Evolutionary conservation across 2,888 invertebrate species (phyloP).

Genomic region (Parnassius apollo): DNA sequence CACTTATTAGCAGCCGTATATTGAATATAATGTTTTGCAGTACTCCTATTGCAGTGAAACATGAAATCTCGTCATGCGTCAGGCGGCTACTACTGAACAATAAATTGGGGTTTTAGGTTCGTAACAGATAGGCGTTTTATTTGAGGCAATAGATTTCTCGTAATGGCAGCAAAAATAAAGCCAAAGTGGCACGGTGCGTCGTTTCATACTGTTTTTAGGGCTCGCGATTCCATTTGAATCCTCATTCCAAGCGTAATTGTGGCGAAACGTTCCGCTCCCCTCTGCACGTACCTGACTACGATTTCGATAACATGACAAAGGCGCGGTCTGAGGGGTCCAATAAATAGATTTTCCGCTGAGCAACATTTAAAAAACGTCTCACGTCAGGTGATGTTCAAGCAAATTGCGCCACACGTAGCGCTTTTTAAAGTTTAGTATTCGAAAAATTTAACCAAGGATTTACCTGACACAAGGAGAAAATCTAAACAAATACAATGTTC

Average conservation of each 20-base stretch:
- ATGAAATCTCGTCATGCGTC: conserved; percentile 30
- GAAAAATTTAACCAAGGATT: conserved; percentile 21
- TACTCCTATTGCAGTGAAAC: conserved; percentile 2
- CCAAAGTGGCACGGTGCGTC: conserved; percentile 57
- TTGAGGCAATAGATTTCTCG: conserved; percentile 72
- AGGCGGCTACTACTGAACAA: conserved; percentile 53
- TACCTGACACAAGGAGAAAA: background rate
- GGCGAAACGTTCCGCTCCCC: conserved; percentile 62
- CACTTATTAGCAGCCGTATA: no score
- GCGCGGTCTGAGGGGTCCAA: conserved; percentile 76
- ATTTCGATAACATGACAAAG: conserved; percentile 76
- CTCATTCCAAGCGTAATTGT: conserved; percentile 74
- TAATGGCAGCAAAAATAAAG: conserved; percentile 74
- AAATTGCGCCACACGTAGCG: conserved; percentile 46
- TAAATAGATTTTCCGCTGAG: conserved; percentile 69
- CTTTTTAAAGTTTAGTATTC: conserved; percentile 47
- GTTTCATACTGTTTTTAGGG: conserved; percentile 68
- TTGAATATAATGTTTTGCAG: background rate
- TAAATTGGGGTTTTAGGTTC: conserved; percentile 66
- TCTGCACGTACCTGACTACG: conserved; percentile 69
- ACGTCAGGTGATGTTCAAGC: conserved; percentile 41
- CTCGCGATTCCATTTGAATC: conserved; percentile 74
- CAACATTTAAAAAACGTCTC: conserved; percentile 71
- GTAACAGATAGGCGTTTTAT: conserved; percentile 72
- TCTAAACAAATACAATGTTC: background rate